Conservation (phyloP, 2,113 vertebrate species). For the Amblyopsis rosae region DNA sequence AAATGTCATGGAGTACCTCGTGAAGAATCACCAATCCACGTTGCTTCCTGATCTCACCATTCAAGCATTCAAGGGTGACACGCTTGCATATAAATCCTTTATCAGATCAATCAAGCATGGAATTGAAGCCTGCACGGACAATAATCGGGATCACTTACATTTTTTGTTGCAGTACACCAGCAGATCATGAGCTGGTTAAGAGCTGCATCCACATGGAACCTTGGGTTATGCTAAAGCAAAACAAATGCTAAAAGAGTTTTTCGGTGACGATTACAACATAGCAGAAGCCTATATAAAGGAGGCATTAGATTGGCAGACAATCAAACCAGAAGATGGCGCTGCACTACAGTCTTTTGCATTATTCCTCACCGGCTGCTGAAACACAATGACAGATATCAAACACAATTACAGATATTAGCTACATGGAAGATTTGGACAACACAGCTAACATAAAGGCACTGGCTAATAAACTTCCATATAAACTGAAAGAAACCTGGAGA, state of each 20-base stretch:
- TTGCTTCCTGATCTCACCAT: conserved; percentile 36
- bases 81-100: conserved; percentile 33
- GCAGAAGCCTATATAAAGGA: conserved; percentile 20
- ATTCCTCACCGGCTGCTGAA: conserved; percentile 17
- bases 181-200: conserved; percentile 26
- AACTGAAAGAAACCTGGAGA: conserved; percentile 14
- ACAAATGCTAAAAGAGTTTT: conserved; percentile 27
- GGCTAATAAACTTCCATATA: conserved; percentile 12
- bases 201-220: conserved; percentile 43
- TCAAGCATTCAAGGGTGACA: conserved; percentile 20
- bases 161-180: conserved; percentile 29
- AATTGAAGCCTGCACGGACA: conserved; percentile 24
- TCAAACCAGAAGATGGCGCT: conserved; percentile 7
- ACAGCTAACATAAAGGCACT: conserved; percentile 32
- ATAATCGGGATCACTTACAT: conserved; percentile 2
- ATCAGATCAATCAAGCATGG: conserved; percentile 21
- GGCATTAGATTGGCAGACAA: no score
- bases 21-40: conserved; percentile 40
- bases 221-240: conserved; percentile 30
- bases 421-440: conserved; percentile 45
- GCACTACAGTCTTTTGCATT: conserved; percentile 11
- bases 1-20: conserved; percentile 40
- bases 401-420: conserved; percentile 9
- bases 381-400: no score
- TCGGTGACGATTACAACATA: conserved; percentile 27